Base-by-base conservation (phyloP, 1,140 invertebrate species). In the Spodoptera frugiperda region DNA sequence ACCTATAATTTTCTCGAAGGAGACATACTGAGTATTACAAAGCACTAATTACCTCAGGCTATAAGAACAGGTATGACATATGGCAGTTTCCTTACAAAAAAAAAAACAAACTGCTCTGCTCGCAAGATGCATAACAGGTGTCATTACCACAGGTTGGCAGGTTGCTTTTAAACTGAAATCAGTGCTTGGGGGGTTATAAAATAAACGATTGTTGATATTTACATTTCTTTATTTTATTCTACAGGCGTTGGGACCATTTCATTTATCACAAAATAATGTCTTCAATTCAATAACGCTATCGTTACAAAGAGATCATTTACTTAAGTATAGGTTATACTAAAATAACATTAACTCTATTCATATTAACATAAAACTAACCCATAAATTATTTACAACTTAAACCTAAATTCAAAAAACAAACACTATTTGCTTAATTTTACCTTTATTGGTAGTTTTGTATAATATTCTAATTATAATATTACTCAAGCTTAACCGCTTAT, bases 191-290 rank as follows among this genome's bases (percentile, higher is more conserved):
- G 65, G 65, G 48, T 14, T 19, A 11, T 0, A 1, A 70, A 70
- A 70, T 53, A 33, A 70, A 70, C 46, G 49, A 25, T 5, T 11
- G 11, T 53, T 53, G 3, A 49, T 70, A 53, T 70, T 30, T 70
- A 70, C 65, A 70, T 33, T 3, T 0, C 53, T 70, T 70, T 39
- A 39, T 9, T 70, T 70, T 70, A 70, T 70, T 70, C 15, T 33
- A 70, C 65, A 70, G 15, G 53, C 65, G 65, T 70, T 70, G 65
- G 65, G 65, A 70, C 65, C 48, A 46, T 33, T 25, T 21, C 65
- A 33, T 25, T 70, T 70, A 70, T 70, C 65, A 70, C 65, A 48
- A 53, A 63, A 46, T 21, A 9, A 33, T 48, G 44, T 65, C 6
- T 65, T 65, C 59, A 25, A 14, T 48, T 48, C 44, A 57, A 21